Evolutionary conservation across 2,888 invertebrate genomes (phyloP).

Genomic region (Anaspis maculata): DNA sequence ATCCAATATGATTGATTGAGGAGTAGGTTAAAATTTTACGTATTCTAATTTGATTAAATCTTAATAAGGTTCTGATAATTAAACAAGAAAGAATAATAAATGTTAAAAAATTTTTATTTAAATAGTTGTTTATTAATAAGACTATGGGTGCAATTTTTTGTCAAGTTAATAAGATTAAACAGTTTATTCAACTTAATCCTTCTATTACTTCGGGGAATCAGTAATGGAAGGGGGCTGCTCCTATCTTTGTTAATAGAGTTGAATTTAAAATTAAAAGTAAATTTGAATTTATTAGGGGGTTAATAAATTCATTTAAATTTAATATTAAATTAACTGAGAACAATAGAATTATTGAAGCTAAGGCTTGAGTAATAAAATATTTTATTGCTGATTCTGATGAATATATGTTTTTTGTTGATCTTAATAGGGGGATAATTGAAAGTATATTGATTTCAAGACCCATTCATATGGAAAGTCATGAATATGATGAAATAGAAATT

Average conservation of each 20-base stretch:
- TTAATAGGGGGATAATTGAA: slow-evolving; percentile 53
- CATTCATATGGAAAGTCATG: slow-evolving; percentile 49
- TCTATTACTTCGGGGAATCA: slow-evolving; percentile 54
- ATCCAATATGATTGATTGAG: slow-evolving; percentile 56
- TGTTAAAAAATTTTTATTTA: slow-evolving; percentile 1
- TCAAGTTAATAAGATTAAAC: slow-evolving; percentile 51
- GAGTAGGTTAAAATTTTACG: slow-evolving; percentile 55
- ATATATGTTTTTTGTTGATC: slow-evolving; percentile 43
- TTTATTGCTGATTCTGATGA: slow-evolving; percentile 50
- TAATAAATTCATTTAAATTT: slow-evolving; percentile 33
- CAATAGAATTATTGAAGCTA: slow-evolving; percentile 50
- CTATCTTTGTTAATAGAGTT: slow-evolving; percentile 48
- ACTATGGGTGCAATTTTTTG: slow-evolving; percentile 58
- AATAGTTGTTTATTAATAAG: slow-evolving; percentile 25
- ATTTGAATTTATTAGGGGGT: slow-evolving; percentile 9
- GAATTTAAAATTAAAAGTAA: slow-evolving; percentile 24
- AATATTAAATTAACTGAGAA: slow-evolving; percentile 42
- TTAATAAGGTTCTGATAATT: slow-evolving; percentile 44
- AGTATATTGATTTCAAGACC: slow-evolving; percentile 57
- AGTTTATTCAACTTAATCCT: slow-evolving; percentile 50
- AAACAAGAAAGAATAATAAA: slow-evolving; percentile 44
- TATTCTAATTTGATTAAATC: slow-evolving; percentile 37
- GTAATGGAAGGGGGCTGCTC: slow-evolving; percentile 50
- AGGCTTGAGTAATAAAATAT: slow-evolving; percentile 53
- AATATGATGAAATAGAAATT: slow-evolving; percentile 43